Evolutionary conservation across 2,797 vertebrate species (phyloP).

Genomic region (Sebastiscus albofasciatus): DNA sequence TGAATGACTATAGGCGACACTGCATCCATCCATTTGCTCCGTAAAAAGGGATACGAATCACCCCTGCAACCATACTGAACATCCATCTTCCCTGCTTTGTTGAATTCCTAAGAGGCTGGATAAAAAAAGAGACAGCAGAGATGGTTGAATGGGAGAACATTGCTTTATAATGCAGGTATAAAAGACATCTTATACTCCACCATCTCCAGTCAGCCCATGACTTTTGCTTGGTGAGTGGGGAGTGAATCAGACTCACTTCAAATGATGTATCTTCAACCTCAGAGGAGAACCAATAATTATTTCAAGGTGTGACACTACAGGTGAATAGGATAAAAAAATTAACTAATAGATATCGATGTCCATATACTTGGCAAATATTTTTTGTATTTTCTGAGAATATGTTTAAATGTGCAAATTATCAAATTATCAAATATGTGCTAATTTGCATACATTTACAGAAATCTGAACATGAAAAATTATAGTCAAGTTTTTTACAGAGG

Average conservation of each 20-base stretch:
- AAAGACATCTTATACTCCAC: slow-evolving; percentile 26
- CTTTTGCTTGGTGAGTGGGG: slow-evolving; percentile 15
- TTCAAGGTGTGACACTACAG: background rate
- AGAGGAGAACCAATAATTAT: background rate
- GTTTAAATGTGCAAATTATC: background rate
- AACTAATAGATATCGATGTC: background rate
- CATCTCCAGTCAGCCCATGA: background rate
- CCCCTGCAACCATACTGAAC: slow-evolving; percentile 26
- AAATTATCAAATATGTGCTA: background rate
- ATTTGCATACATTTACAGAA: too few species aligned
- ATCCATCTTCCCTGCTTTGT: slow-evolving; percentile 57
- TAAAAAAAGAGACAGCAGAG: background rate
- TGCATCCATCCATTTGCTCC: slow-evolving; percentile 49
- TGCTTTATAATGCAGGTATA: slow-evolving; percentile 32
- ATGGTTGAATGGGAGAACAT: background rate
- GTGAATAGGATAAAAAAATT: background rate
- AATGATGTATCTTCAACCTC: slow-evolving; percentile 36
- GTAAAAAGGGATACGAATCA: slow-evolving; percentile 45
- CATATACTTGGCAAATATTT: rapidly evolving
- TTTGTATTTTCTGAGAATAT: background rate
- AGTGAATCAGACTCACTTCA: slow-evolving; percentile 29
- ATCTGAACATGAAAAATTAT: too few species aligned
- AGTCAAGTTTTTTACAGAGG: background rate
- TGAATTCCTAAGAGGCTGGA: slow-evolving; percentile 42
- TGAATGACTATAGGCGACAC: slow-evolving; percentile 31